Conservation (phyloP, 1,140 invertebrate species). For the Chymomyza costata region DNA sequence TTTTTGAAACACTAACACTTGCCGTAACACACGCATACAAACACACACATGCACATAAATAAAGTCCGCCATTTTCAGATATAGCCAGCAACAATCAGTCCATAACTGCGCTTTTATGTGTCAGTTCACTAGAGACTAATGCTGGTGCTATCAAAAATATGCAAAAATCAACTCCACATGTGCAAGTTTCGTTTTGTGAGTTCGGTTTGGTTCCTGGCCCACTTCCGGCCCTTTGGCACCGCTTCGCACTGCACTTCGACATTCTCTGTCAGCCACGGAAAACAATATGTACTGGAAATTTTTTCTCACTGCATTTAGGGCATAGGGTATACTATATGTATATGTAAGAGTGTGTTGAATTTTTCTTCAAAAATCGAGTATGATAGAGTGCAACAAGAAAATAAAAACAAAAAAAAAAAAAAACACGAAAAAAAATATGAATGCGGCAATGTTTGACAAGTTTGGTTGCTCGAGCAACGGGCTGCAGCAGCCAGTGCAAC, state of each 20-base stretch:
- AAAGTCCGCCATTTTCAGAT: slow-evolving; percentile 7
- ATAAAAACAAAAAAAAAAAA: slow-evolving; percentile 18
- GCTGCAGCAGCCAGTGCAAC: slow-evolving; percentile 28
- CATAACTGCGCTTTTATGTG: slow-evolving; percentile 66
- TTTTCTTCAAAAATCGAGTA: slow-evolving; percentile 13
- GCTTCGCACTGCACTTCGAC: too few species aligned
- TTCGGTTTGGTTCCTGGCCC: slow-evolving; percentile 5
- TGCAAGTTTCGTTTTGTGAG: too few species aligned
- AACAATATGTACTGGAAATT: slow-evolving; percentile 48
- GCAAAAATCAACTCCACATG: slow-evolving; percentile 61
- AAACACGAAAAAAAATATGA: slow-evolving; percentile 37
- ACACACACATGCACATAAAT: slow-evolving; percentile 4
- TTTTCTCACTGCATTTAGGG: slow-evolving; percentile 6
- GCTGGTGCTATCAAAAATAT: slow-evolving; percentile 58
- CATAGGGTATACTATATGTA: too few species aligned
- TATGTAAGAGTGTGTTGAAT: too few species aligned
- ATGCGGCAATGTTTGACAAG: slow-evolving; percentile 67
- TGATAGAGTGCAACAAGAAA: too few species aligned
- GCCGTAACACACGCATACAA: slow-evolving; percentile 13
- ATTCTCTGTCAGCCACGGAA: slow-evolving; percentile 36
- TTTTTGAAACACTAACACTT: slow-evolving; percentile 59
- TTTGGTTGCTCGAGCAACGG: slow-evolving; percentile 1
- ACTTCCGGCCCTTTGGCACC: slow-evolving; percentile 1
- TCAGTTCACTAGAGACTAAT: slow-evolving; percentile 69
- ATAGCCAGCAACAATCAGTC: slow-evolving; percentile 58